phyloP scores from a whole-genome alignment of 2,797 vertebrate species.

The Euphonia xanthogaster region DNA sequence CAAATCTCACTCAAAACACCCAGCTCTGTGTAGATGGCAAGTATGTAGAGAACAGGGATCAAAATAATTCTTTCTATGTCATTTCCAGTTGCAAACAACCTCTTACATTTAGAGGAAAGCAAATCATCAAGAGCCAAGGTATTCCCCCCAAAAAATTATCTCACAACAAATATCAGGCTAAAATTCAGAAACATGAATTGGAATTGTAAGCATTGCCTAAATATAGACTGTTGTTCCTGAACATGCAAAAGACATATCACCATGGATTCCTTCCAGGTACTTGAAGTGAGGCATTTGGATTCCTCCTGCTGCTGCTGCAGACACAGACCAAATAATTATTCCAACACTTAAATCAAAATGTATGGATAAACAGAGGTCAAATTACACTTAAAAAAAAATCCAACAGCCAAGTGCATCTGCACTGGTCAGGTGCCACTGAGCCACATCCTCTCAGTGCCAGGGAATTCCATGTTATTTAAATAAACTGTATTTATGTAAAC shows the following conservation, averaged over 20 bases:
- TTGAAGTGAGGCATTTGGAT: background rate
- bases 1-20: background rate
- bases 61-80: background rate
- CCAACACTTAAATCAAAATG: background rate
- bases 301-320: background rate
- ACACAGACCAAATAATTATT: background rate
- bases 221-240: background rate
- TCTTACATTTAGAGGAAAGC: background rate
- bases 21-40: background rate
- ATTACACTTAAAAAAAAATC: background rate
- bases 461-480: background rate
- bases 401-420: background rate
- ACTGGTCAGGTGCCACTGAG: background rate
- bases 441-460: background rate
- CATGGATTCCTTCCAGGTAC: background rate
- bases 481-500: background rate
- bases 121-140: background rate
- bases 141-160: background rate
- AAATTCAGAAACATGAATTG: background rate
- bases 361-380: background rate
- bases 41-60: background rate
- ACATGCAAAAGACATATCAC: background rate
- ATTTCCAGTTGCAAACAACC: background rate
- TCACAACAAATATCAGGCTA: background rate
- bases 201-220: background rate